These are phyloP conservation scores for Eulemur coronatus DNA, from an alignment of 2,797 vertebrate species.

Conservation along the genomic window DNA sequence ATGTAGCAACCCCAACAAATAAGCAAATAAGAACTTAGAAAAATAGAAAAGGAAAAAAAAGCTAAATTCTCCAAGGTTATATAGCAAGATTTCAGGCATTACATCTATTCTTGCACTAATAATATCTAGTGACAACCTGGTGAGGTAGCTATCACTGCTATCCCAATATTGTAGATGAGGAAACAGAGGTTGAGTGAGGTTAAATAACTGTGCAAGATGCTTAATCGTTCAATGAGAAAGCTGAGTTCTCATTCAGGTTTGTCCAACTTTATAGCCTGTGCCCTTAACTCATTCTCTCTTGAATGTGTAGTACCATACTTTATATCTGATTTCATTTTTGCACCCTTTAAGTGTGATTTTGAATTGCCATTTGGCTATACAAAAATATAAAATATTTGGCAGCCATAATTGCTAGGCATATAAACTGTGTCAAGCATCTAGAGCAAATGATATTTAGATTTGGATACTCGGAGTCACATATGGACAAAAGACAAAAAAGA, in stretches of 20 bases:
- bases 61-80: neutral
- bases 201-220: neutral
- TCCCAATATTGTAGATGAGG: neutral
- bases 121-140: neutral
- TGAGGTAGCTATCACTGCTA: neutral
- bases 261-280: too few species aligned
- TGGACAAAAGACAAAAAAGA: neutral
- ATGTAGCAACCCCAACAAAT: neutral
- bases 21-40: neutral
- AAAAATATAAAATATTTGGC: conserved; percentile 22
- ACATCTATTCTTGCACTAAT: neutral
- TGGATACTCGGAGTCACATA: neutral
- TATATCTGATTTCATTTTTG: neutral
- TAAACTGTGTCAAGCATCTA: conserved; percentile 1
- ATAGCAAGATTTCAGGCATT: neutral
- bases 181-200: neutral
- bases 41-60: neutral
- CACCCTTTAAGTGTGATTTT: neutral
- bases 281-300: neutral
- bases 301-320: neutral
- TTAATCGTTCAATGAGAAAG: neutral
- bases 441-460: neutral
- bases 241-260: neutral
- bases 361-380: neutral
- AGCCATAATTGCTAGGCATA: neutral